A percentile compares a stretch with the other conserved stretches of the same genome.
These are phyloP conservation scores for Trinorchestia longiramus DNA, from an alignment of 1,140 invertebrate species.

Conservation along the genomic window DNA sequence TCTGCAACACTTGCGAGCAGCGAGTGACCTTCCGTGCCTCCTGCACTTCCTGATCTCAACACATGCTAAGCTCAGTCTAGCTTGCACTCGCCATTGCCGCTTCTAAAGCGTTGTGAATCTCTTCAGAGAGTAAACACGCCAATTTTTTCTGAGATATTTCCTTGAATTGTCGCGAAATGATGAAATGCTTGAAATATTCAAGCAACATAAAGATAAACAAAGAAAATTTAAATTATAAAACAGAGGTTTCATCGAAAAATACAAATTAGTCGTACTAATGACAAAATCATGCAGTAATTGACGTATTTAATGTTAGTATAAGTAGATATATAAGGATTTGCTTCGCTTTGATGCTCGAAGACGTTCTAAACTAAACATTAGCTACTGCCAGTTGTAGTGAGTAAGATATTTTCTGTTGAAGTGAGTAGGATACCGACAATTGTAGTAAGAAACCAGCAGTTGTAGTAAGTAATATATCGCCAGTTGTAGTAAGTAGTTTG, in stretches of 20 bases:
- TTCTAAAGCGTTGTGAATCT: not conserved
- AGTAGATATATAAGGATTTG: not conserved
- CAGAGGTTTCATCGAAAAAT: not conserved
- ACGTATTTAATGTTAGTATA: not conserved
- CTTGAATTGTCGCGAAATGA: not conserved
- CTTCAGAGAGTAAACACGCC: not conserved
- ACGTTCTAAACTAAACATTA: not conserved
- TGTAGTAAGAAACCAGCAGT: no score
- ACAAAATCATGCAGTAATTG: not conserved
- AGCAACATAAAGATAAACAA: not conserved
- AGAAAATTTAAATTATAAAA: not conserved
- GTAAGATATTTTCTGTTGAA: no score
- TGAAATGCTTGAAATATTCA: not conserved
- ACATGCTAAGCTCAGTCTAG: no score
- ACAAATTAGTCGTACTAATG: not conserved
- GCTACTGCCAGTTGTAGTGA: no score
- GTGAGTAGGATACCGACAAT: no score
- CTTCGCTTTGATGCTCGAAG: not conserved
- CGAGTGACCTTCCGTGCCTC: not conserved
- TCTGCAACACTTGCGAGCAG: not conserved
- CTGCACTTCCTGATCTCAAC: not conserved
- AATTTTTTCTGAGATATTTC: not conserved
- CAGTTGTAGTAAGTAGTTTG: no score
- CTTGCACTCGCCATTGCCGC: not conserved
- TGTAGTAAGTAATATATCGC: no score